These are phyloP conservation scores for Metallyticus violacea DNA, from an alignment of 2,888 invertebrate species.

Conservation along the genomic window DNA sequence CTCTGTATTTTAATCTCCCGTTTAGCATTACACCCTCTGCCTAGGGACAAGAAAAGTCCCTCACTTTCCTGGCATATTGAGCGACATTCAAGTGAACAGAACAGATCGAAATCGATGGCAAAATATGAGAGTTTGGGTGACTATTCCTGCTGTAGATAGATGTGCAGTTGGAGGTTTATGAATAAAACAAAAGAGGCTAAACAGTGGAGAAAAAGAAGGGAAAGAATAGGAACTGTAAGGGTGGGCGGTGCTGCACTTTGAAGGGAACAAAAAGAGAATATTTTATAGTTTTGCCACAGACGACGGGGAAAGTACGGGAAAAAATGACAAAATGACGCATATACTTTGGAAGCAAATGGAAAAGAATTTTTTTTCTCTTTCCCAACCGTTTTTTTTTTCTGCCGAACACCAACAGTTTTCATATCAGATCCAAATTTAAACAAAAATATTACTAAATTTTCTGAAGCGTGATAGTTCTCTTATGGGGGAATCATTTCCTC, in stretches of 20 bases:
- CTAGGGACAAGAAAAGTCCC: neutral
- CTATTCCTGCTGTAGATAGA: slow-evolving; percentile 16
- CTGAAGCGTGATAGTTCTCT: too few species aligned
- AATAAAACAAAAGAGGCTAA: slow-evolving; percentile 52
- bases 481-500: too few species aligned
- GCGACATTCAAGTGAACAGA: slow-evolving; percentile 3
- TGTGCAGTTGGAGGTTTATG: slow-evolving; percentile 45
- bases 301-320: neutral
- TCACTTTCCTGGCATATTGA: slow-evolving; percentile 10
- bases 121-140: slow-evolving; percentile 18
- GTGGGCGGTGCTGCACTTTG: slow-evolving; percentile 29
- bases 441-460: neutral
- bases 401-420: neutral
- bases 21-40: neutral
- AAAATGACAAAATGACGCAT: slow-evolving; percentile 16
- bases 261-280: slow-evolving; percentile 38
- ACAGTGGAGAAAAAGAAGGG: slow-evolving; percentile 43
- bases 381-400: neutral
- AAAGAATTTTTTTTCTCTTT: neutral
- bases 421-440: neutral
- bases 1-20: neutral
- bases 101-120: slow-evolving; percentile 36
- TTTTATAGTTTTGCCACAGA: slow-evolving; percentile 31
- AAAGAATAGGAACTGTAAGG: slow-evolving; percentile 37
- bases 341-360: neutral